phyloP scores from a whole-genome alignment of 1,140 invertebrate species.

The Chelonus insularis region DNA sequence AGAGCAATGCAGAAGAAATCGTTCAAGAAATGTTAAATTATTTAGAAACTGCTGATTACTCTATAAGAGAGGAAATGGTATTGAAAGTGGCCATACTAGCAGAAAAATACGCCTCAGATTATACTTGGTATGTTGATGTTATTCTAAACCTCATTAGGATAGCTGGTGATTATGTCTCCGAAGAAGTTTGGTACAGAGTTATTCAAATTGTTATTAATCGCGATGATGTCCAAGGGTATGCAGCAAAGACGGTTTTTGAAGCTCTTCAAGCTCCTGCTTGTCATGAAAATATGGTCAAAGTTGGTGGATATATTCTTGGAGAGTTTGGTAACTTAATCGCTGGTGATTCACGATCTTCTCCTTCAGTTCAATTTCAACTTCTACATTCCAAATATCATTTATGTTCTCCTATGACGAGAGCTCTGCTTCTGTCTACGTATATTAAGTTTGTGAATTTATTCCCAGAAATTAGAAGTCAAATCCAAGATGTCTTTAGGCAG shows the following conservation, averaged over 20 bases:
- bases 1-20: slow-evolving; percentile 98
- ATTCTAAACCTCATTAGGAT: slow-evolving; percentile 99
- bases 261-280: slow-evolving; percentile 97
- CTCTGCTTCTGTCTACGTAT: slow-evolving; percentile 95
- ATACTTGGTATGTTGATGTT: slow-evolving; percentile 99
- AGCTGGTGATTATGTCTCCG: slow-evolving; percentile 98
- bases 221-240: slow-evolving; percentile 99
- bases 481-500: slow-evolving; percentile 95
- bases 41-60: slow-evolving; percentile 98
- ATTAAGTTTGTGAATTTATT: slow-evolving; percentile 99
- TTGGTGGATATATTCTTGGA: slow-evolving; percentile 98
- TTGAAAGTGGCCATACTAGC: slow-evolving; percentile 99
- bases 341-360: slow-evolving; percentile 95
- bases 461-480: slow-evolving; percentile 95
- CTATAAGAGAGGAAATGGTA: slow-evolving; percentile 99
- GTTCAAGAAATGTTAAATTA: slow-evolving; percentile 99
- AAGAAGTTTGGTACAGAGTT: slow-evolving; percentile 98
- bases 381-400: slow-evolving; percentile 99
- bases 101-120: slow-evolving; percentile 99
- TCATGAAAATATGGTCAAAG: slow-evolving; percentile 99
- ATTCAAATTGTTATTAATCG: slow-evolving; percentile 99
- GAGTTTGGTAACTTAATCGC: slow-evolving; percentile 99
- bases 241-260: slow-evolving; percentile 99
- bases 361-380: slow-evolving; percentile 93
- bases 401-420: slow-evolving; percentile 94